Base-by-base conservation (phyloP, 2,113 vertebrate genomes). In the Poeciliopsis turrubarensis region DNA sequence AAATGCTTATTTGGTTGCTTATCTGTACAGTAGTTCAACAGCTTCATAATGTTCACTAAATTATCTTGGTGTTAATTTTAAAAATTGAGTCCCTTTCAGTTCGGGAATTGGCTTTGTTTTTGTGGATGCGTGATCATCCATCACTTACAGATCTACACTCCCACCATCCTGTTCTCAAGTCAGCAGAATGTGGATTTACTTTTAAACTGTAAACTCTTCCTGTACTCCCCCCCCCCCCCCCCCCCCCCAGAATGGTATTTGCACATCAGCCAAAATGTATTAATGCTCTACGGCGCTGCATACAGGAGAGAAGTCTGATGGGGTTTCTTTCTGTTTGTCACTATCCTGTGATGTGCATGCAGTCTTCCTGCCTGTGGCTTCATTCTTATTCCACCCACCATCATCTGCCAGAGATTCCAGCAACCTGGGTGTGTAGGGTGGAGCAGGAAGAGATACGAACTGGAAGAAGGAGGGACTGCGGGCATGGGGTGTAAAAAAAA, bases 341-440 rank as follows among this genome's bases (percentile, higher is more conserved):
- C 86, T 76, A 62, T 80, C 70, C 80, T 80, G 85, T 85, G 81
- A 82, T 37, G 81, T 82, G 83, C 81, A 47, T 54, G 57, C 80
- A 75, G 79, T 72, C 83, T 83, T 78, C 68, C 67, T 72, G 91
- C 92, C 92, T 90, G 79, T 87, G 88, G 85, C 87, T 82, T 65
- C 79, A 70, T 81, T 87, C 70, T 73, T 77, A 85, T 92, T 91
- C 92, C 90, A 81, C 88, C 89, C 88, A 84, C 81, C 65, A 47
- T 92, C 86, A 85, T 90, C 88, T 92, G 88, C 92, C 86, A 86
- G 90, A 87, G 79, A 90, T 79, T 65, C 82, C 61, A 90, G 91
- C 79, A 86, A 87, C 80, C 82, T 87, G 87, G 85, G 79, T 85
- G 72, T 77, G 87, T 76, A 80, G 91, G 92, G 85, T 82, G 89